Percentiles rank a stretch among this genome's conserved stretches.
Conservation (phyloP, 37 sponge, comb jelly and placozoan species). For the Lycopodina hypogea region DNA sequence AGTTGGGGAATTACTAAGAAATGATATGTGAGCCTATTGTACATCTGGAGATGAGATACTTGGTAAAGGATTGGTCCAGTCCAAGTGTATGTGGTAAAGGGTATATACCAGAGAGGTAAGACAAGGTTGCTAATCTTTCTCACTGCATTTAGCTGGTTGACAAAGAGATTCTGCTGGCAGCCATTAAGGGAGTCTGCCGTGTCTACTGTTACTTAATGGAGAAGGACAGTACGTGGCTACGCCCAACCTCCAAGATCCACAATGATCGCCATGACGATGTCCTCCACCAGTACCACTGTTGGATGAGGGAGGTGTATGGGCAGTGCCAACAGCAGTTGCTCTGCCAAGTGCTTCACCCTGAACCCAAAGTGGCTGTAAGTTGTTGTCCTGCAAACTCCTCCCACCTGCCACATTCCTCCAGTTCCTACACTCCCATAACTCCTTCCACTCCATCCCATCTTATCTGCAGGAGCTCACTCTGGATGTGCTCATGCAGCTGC, state of each 20-base stretch:
- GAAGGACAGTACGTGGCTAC: constrained; percentile 27
- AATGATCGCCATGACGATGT: not conserved
- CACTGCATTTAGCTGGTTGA: not conserved
- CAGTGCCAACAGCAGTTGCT: constrained; percentile 14
- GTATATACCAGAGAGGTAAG: too few relatives aligned
- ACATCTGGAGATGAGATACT: too few relatives aligned
- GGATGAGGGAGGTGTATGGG: constrained; percentile 44
- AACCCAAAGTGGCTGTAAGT: constrained; percentile 6
- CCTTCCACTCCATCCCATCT: not conserved
- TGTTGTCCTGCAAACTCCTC: not conserved
- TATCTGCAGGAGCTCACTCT: constrained; percentile 23
- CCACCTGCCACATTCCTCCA: too few relatives aligned
- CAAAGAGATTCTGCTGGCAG: constrained; percentile 9
- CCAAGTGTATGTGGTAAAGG: too few relatives aligned
- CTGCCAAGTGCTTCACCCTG: constrained; percentile 4
- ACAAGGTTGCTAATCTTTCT: too few relatives aligned
- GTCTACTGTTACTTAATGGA: constrained; percentile 21
- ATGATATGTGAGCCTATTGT: too few relatives aligned
- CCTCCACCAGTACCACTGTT: constrained; percentile 20
- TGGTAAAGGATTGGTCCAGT: too few relatives aligned
- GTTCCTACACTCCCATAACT: not conserved
- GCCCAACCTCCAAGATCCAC: not conserved
- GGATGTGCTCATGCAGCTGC: constrained; percentile 17
- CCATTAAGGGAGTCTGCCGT: constrained; percentile 4
- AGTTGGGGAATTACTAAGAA: too few relatives aligned